Conservation (phyloP, 1,140 invertebrate species). For the Saccostrea echinata region DNA sequence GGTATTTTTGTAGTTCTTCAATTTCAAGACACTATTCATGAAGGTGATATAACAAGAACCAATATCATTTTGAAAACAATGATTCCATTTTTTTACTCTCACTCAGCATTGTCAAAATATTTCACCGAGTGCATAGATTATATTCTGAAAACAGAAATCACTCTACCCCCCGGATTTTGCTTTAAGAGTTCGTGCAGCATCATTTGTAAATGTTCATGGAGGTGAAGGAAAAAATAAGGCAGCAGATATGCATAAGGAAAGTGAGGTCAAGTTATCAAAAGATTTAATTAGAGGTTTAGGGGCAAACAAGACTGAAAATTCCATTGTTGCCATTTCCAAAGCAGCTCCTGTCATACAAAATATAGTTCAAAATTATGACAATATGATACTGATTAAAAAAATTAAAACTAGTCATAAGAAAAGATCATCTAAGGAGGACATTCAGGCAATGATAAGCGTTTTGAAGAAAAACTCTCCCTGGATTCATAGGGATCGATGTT, state of each 20-base stretch:
- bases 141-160: conserved; percentile 52
- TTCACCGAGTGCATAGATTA: conserved; percentile 53
- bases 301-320: conserved; percentile 57
- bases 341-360: conserved; percentile 49
- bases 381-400: not conserved
- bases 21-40: conserved; percentile 46
- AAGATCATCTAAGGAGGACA: not conserved
- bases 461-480: not conserved
- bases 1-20: conserved; percentile 48
- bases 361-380: conserved; percentile 50
- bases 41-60: conserved; percentile 46
- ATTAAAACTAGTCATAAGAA: conserved; percentile 24
- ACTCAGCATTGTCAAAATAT: conserved; percentile 45
- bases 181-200: conserved; percentile 42
- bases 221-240: conserved; percentile 52
- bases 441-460: conserved; percentile 6
- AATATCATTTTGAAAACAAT: conserved; percentile 49
- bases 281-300: conserved; percentile 50
- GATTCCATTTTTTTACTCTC: conserved; percentile 47
- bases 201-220: conserved; percentile 55
- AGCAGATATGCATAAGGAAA: conserved; percentile 60
- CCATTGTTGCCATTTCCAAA: conserved; percentile 55
- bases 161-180: conserved; percentile 13
- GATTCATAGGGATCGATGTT: not conserved
- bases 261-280: conserved; percentile 56